Evolutionary conservation across 2,113 vertebrate species (phyloP), one percentile per base, ranked within the genome.

Genomic region (Cathartes aura): DNA sequence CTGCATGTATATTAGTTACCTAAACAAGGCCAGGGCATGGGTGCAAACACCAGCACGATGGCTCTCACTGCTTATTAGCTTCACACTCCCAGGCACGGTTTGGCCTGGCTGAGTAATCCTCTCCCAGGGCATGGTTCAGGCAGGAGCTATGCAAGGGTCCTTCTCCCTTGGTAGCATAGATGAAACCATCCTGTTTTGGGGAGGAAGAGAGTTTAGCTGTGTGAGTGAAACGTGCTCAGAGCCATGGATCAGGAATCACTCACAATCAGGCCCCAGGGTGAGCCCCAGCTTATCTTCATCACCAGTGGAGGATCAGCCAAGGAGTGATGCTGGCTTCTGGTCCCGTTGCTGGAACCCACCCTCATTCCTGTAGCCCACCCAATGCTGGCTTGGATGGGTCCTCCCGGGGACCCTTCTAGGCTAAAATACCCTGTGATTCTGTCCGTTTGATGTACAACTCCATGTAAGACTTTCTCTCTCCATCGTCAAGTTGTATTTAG

Each of bases 311-410:
- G 36, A 38, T 48, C 19, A 84, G 27, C 40, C 30, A 56, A 58
- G 45, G 26, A 76, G 5, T 0, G 2, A 45, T 52, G 27, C 10
- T 7, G 11, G 5, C 43, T 72, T 26, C 36, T 12, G 7, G 23
- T 55, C 15, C n/a, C 0, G 0, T 18, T 50, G 21, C 32, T 79
- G 29, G 45, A 73, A n/a, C 21, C 10, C 15, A 15, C 5, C 2
- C 21, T 89, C 56, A 12, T 24, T 52, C n/a, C 50, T 55, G 8
- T 26, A 71, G 26, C 3, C 22, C 36, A 62, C n/a, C 18, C 47
- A 55, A 1, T 0, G 0, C 15, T 71, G 30, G 7, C 19, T 86
- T 3, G 1, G 58, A 17, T 12, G 20, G n/a, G 68, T 9, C 9
- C 26, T 94, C 56, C 12, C 3, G 3, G 29, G 52, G 18, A 71